Conservation (phyloP, 2,888 invertebrate genomes). For the Ernsta delagoae region DNA sequence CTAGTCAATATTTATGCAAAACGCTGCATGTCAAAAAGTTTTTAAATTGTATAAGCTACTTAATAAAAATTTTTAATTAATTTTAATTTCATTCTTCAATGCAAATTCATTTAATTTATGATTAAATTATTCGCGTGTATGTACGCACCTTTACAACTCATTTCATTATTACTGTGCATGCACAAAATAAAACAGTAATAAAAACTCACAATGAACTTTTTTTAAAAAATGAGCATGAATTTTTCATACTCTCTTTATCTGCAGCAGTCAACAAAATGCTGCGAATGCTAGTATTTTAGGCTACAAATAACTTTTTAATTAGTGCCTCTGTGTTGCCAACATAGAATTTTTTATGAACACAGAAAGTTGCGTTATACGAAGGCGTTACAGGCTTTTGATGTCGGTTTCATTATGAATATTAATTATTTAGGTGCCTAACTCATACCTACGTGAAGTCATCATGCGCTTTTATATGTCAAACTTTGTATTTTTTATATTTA, state of each 20-base stretch:
- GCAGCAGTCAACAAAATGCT: slow-evolving; percentile 32
- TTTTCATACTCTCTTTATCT: slow-evolving; percentile 37
- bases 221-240: slow-evolving; percentile 36
- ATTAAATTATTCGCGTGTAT: slow-evolving; percentile 29
- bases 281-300: slow-evolving; percentile 36
- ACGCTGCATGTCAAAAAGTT: slow-evolving; percentile 17
- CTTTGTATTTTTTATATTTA: too few relatives aligned
- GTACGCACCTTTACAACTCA: slow-evolving; percentile 38
- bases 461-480: too few relatives aligned
- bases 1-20: neutral
- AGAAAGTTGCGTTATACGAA: slow-evolving; percentile 11
- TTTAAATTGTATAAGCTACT: neutral
- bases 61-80: slow-evolving; percentile 10
- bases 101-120: slow-evolving; percentile 24
- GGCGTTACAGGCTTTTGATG: slow-evolving; percentile 9
- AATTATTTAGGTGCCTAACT: neutral
- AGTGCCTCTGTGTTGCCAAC: slow-evolving; percentile 30
- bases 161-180: slow-evolving; percentile 36
- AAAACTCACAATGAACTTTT: slow-evolving; percentile 36
- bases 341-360: slow-evolving; percentile 21
- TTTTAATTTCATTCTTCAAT: slow-evolving; percentile 18
- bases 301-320: slow-evolving; percentile 37
- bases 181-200: slow-evolving; percentile 38
- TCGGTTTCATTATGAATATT: neutral
- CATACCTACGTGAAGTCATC: neutral